Evolutionary conservation across 2,888 invertebrate genomes (phyloP).

Genomic region (Nemoura dubitans): DNA sequence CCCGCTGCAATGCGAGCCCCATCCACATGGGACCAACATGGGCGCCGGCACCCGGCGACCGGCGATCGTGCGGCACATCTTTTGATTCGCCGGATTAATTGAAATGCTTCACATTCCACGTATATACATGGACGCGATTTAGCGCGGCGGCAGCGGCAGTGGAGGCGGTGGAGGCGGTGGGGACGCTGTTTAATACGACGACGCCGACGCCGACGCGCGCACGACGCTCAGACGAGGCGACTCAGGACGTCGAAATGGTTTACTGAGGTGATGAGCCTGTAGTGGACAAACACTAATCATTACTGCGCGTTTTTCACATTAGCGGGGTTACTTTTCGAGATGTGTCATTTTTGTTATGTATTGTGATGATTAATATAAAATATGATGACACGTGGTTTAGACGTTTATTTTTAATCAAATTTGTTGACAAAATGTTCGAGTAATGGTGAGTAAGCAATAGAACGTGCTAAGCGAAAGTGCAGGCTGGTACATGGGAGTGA

Average conservation of each 20-base stretch:
- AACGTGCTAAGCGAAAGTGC: no score
- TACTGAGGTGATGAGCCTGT: not conserved
- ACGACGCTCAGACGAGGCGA: slow-evolving; percentile 19
- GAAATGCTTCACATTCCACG: slow-evolving; percentile 56
- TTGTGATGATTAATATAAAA: not conserved
- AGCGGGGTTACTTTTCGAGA: not conserved
- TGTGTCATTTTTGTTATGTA: not conserved
- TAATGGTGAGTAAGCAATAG: no score
- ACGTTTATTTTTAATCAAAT: no score
- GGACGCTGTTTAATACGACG: slow-evolving; percentile 9
- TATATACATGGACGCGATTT: slow-evolving; percentile 45
- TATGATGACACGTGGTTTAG: not conserved
- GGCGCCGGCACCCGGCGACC: not conserved
- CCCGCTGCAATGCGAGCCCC: not conserved
- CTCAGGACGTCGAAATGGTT: not conserved
- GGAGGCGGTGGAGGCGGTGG: slow-evolving; percentile 24
- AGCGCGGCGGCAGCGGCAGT: slow-evolving; percentile 21
- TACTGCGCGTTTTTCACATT: not conserved
- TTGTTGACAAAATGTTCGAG: no score
- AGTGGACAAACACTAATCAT: not conserved
- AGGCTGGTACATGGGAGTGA: no score
- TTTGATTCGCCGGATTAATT: slow-evolving; percentile 55
- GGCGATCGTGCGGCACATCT: slow-evolving; percentile 32
- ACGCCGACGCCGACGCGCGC: slow-evolving; percentile 17
- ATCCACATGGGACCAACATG: not conserved